A percentile compares a stretch with the other conserved stretches of the same genome.
phyloP scores from a whole-genome alignment of 2,113 vertebrate species.

The Micromys minutus region DNA sequence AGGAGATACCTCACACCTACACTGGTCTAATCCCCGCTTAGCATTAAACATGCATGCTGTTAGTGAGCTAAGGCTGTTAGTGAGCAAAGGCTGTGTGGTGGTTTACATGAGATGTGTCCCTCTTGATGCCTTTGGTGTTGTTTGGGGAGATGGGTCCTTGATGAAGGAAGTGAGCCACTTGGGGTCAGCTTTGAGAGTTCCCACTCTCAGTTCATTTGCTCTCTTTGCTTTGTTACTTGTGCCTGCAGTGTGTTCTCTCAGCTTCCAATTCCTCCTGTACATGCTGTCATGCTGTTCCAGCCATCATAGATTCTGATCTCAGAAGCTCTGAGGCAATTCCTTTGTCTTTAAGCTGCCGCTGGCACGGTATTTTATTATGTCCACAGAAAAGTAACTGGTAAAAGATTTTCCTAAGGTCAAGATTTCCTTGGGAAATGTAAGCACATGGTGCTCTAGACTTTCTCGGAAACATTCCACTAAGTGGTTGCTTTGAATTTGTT shows the following conservation, averaged over 20 bases:
- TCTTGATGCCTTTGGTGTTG: too few relatives aligned
- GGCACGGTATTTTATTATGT: not conserved
- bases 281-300: too few relatives aligned
- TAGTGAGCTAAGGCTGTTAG: not conserved
- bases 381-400: not conserved
- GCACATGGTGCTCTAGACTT: not conserved
- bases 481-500: not conserved
- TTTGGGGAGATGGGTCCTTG: not conserved
- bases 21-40: not conserved
- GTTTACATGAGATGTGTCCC: not conserved
- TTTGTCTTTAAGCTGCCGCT: not conserved
- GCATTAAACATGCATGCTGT: not conserved
- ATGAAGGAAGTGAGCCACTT: not conserved
- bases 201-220: not conserved
- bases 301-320: not conserved
- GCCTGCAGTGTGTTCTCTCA: not conserved
- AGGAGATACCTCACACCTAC: not conserved
- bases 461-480: not conserved
- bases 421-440: not conserved
- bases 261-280: not conserved
- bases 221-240: not conserved
- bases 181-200: not conserved
- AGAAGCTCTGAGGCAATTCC: not conserved
- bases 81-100: not conserved
- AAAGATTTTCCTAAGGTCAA: not conserved